Percentiles rank a stretch among this genome's conserved stretches.
Conservation (phyloP, 1,140 invertebrate genomes). For the Adoxophyes honmai region DNA sequence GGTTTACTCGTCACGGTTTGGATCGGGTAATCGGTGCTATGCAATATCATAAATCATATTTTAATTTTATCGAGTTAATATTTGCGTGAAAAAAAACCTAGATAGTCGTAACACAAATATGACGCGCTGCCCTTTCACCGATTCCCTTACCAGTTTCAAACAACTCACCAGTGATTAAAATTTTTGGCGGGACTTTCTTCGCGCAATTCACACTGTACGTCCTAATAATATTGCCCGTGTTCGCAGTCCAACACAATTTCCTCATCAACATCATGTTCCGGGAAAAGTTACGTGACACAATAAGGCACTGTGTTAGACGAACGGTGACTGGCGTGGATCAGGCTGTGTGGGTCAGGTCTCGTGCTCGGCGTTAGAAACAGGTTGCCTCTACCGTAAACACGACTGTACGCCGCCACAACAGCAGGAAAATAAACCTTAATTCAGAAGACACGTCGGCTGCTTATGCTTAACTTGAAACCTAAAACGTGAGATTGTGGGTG, state of each 20-base stretch:
- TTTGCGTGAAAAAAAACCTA: too few species aligned
- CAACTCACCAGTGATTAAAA: slow-evolving; percentile 75
- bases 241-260: slow-evolving; percentile 31
- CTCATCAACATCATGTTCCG: slow-evolving; percentile 35
- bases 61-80: too few species aligned
- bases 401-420: background rate
- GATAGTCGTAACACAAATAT: too few species aligned
- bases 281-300: slow-evolving; percentile 28
- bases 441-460: background rate
- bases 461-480: background rate
- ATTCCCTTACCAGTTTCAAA: background rate
- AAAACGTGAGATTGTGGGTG: background rate
- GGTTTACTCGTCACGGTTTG: too few species aligned
- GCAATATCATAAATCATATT: too few species aligned
- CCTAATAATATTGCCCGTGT: slow-evolving; percentile 31
- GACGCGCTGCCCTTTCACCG: too few species aligned
- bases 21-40: too few species aligned
- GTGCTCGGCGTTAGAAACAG: slow-evolving; percentile 33
- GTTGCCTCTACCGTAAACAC: slow-evolving; percentile 23
- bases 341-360: slow-evolving; percentile 21
- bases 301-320: slow-evolving; percentile 36
- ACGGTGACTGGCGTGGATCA: slow-evolving; percentile 31
- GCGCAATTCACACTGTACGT: slow-evolving; percentile 32
- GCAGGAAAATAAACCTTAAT: background rate
- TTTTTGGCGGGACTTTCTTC: slow-evolving; percentile 63